Evolutionary conservation across 2,797 vertebrate genomes (phyloP).

Genomic region (Liparis tanakae): DNA sequence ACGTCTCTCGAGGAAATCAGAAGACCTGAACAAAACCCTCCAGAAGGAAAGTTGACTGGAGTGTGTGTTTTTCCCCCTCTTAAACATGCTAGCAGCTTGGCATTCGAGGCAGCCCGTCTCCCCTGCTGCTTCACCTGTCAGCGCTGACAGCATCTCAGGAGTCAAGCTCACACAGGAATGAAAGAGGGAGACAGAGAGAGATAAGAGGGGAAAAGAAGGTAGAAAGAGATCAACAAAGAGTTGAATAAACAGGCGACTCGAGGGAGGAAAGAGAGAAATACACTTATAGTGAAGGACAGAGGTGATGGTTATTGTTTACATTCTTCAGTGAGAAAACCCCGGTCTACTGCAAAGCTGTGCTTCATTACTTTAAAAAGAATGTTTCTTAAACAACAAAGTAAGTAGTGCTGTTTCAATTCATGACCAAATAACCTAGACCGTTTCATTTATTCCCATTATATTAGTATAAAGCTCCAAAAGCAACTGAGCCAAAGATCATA

Average conservation of each 20-base stretch:
- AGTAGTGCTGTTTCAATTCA: slow-evolving; percentile 1
- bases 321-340: neutral
- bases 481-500: neutral
- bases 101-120: slow-evolving; percentile 61
- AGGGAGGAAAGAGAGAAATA: slow-evolving; percentile 44
- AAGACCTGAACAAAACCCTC: slow-evolving; percentile 68
- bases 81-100: slow-evolving; percentile 64
- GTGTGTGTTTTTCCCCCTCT: slow-evolving; percentile 39
- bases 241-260: slow-evolving; percentile 17
- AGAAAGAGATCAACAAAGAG: slow-evolving; percentile 43
- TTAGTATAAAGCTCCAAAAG: slow-evolving; percentile 11
- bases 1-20: slow-evolving; percentile 63
- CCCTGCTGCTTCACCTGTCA: slow-evolving; percentile 75
- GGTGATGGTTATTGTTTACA: slow-evolving; percentile 11
- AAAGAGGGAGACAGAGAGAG: slow-evolving; percentile 55
- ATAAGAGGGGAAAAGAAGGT: slow-evolving; percentile 39
- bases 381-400: neutral
- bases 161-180: slow-evolving; percentile 65
- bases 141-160: slow-evolving; percentile 73
- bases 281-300: slow-evolving; percentile 38
- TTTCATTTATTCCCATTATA: slow-evolving; percentile 10
- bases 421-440: neutral
- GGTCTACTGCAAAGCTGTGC: neutral
- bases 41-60: slow-evolving; percentile 59
- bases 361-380: neutral